These are phyloP conservation scores for Agelaius phoeniceus DNA, from an alignment of 2,113 vertebrate species.

Conservation along the genomic window DNA sequence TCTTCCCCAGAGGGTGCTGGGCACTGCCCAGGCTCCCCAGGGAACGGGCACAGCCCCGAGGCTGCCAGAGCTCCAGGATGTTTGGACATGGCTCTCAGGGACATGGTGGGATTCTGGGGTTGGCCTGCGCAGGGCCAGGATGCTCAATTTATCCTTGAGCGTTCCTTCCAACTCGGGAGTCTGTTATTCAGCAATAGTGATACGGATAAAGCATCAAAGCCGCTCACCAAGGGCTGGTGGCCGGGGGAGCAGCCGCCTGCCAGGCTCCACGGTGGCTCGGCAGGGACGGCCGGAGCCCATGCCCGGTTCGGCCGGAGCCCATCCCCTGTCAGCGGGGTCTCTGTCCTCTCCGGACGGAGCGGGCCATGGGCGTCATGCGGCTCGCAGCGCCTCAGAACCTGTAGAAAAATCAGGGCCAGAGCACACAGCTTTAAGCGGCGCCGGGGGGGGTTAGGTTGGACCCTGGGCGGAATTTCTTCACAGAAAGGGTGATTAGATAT, in stretches of 20 bases:
- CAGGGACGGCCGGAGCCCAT: not conserved
- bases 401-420: too few relatives aligned
- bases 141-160: not conserved
- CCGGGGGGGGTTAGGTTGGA: not conserved
- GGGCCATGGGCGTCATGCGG: not conserved
- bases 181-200: accelerated
- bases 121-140: not conserved
- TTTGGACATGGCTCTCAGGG: not conserved
- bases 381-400: not conserved
- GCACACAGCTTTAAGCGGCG: too few relatives aligned
- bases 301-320: too few relatives aligned
- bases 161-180: not conserved
- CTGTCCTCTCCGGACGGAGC: not conserved
- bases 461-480: not conserved
- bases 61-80: not conserved
- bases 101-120: accelerated
- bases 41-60: accelerated
- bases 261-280: accelerated
- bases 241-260: not conserved
- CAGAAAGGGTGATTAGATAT: not conserved
- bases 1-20: accelerated
- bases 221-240: accelerated
- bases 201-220: accelerated
- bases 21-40: not conserved
- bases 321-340: accelerated